Evolutionary conservation across 2,113 vertebrate genomes (phyloP), one percentile per base, ranked within the genome.

Genomic region (Embiotoca jacksoni): DNA sequence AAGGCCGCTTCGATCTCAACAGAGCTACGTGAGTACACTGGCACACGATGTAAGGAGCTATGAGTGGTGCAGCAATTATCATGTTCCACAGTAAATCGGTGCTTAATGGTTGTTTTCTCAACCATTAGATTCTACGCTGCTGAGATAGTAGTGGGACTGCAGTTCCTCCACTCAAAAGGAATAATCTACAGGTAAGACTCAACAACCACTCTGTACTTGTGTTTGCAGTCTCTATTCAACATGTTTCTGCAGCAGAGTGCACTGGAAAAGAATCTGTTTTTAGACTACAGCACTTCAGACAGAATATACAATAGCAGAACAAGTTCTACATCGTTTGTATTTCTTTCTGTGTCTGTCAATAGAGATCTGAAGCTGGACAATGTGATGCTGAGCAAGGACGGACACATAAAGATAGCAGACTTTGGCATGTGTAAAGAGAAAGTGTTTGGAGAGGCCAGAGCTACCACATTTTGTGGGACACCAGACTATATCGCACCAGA

Each of bases 371-470:
- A 99, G 92, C 92, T 99, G 91, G 98, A 99, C 92, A 99, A 99
- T 0, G 96, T 99, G 78, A 97, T 99, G 97, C 94, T 99, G 59
- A 96, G 99, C 90, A 94, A 84, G 77, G 95, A 97, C 0, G 98
- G 98, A 61, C 98, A 99, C 86, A 96, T 99, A 80, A 99, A 99
- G 93, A 99, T 99, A 37, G 97, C 98, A 0, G 98, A 99, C 88
- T 99, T 99, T 47, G 97, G 98, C 57, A 99, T 99, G 98, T 99
- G 98, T 88, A 99, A 97, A 91, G 98, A 99, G 89, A 96, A 96
- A 0, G 90, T 99, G 31, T 86, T 94, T 37, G 95, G 94, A 1
- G 97, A 97, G 0, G 94, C 83, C 83, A 93, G 90, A 80, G 97
- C 97, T 0, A 96, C 96, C 73, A 99, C 98, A 1, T 99, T 99